Evolutionary conservation across 2,113 vertebrate genomes (phyloP).

Genomic region (Melanotaenia duboulayi): DNA sequence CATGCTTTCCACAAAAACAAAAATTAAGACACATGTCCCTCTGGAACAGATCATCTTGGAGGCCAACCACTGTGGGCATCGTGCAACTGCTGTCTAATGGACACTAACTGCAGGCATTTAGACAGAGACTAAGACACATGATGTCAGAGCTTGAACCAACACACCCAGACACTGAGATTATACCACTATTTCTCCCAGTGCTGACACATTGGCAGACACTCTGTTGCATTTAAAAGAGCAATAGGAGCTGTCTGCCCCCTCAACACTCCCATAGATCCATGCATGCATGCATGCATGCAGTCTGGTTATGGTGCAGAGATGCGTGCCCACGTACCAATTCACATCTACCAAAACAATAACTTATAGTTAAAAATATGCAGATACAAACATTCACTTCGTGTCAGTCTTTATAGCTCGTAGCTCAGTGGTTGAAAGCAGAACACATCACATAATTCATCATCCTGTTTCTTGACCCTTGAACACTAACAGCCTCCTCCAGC

Average conservation of each 20-base stretch:
- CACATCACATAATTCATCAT: conserved; percentile 38
- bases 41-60: background rate
- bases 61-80: background rate
- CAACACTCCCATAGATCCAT: conserved; percentile 8
- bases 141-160: background rate
- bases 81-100: conserved; percentile 28
- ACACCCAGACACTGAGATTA: conserved; percentile 34
- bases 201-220: conserved; percentile 43
- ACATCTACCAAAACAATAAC: background rate
- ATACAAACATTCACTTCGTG: background rate
- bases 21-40: background rate
- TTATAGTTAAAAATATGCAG: background rate
- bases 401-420: background rate
- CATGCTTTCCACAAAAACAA: background rate
- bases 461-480: conserved; percentile 36
- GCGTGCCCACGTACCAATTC: no score
- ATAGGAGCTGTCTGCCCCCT: conserved; percentile 54
- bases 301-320: background rate
- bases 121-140: conserved; percentile 29
- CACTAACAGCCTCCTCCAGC: background rate
- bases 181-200: conserved; percentile 44
- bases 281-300: background rate
- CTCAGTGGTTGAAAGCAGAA: background rate
- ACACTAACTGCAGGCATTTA: conserved; percentile 15
- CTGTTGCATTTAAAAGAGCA: conserved; percentile 50